Percentiles rank a stretch among this genome's conserved stretches.
These are phyloP conservation scores for Tenthredo distinguenda DNA, from an alignment of 2,888 invertebrate species.

Conservation along the genomic window DNA sequence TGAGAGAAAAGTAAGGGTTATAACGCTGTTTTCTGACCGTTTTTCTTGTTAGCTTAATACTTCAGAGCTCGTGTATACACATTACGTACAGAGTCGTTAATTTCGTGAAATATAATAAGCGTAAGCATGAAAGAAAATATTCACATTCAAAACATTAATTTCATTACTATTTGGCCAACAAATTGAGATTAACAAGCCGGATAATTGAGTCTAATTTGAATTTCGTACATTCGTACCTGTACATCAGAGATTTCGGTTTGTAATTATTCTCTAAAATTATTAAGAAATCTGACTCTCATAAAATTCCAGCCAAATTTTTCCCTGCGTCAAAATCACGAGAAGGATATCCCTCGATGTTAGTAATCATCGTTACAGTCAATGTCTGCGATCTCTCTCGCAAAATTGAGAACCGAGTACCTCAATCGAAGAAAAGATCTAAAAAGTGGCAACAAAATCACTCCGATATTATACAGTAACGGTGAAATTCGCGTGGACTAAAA, in stretches of 20 bases:
- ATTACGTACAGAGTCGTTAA: constrained; percentile 12
- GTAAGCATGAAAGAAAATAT: not conserved
- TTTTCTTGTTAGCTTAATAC: constrained; percentile 10
- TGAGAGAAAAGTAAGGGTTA: not conserved
- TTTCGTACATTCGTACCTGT: not conserved
- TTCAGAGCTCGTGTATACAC: not conserved
- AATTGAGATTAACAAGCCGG: not conserved
- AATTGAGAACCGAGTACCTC: not conserved
- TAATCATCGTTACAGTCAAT: not conserved
- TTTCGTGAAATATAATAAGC: constrained; percentile 14
- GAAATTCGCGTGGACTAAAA: not conserved
- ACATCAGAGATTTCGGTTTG: not conserved
- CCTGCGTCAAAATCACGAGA: not conserved
- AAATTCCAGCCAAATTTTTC: not conserved
- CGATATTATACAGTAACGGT: not conserved
- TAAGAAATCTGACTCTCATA: not conserved
- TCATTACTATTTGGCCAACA: not conserved
- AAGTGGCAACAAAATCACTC: no score
- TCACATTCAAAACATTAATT: not conserved
- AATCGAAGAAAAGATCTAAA: no score
- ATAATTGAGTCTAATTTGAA: constrained; percentile 4
- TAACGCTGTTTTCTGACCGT: not conserved
- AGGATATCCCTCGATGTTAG: not conserved
- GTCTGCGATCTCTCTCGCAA: not conserved
- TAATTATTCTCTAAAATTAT: not conserved